phyloP scores from a whole-genome alignment of 2,888 invertebrate species.

The Agrochola lychnidis region DNA sequence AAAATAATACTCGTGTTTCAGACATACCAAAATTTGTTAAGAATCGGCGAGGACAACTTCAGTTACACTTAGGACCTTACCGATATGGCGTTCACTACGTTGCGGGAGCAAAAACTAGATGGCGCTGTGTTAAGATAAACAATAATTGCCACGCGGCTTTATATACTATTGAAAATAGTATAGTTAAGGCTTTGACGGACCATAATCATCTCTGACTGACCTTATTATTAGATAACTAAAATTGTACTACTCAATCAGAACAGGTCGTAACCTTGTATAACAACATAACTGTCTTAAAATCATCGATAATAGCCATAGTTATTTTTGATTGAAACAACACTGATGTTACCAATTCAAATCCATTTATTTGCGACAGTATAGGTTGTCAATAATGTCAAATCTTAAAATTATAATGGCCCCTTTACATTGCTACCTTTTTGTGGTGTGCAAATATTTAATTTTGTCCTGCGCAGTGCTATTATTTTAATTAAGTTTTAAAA shows the following conservation, averaged over 20 bases:
- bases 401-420: no score
- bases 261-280: neutral
- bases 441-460: no score
- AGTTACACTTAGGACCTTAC: constrained; percentile 12
- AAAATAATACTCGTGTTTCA: constrained; percentile 10
- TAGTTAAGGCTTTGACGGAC: constrained; percentile 8
- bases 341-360: neutral
- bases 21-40: neutral
- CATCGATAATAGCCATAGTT: neutral
- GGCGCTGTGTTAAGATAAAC: constrained; percentile 33
- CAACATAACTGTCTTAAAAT: neutral
- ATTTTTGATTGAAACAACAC: neutral
- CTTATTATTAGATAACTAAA: neutral
- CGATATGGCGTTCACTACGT: constrained; percentile 17
- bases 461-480: no score
- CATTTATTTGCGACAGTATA: no score
- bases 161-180: constrained; percentile 25
- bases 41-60: constrained; percentile 18
- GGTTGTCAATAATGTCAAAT: no score
- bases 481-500: no score
- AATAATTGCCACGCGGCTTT: constrained; percentile 17
- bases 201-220: constrained; percentile 37
- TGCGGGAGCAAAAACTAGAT: constrained; percentile 25
- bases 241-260: neutral
- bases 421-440: no score